A percentile compares a stretch with the other conserved stretches of the same genome.
phyloP scores from a whole-genome alignment of 2,888 invertebrate genomes.

The Plebejus argus region DNA sequence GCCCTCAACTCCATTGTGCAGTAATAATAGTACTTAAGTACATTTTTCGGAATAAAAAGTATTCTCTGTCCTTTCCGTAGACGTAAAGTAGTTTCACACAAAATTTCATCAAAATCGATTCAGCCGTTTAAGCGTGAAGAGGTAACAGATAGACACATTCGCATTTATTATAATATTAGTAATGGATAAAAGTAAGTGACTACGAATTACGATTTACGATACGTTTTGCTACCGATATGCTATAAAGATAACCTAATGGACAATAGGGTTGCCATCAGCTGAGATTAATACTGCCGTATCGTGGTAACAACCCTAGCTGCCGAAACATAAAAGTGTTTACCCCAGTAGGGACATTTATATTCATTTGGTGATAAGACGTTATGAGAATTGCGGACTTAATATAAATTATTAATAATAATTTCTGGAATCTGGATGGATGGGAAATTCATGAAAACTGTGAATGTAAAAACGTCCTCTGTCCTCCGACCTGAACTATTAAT shows the following conservation, averaged over 20 bases:
- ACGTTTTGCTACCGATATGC: not conserved
- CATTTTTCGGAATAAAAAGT: no score
- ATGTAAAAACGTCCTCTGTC: not conserved
- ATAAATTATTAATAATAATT: slow-evolving; percentile 9
- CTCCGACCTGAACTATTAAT: not conserved
- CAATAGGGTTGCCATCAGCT: not conserved
- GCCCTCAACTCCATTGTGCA: no score
- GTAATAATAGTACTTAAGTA: no score
- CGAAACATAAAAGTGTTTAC: slow-evolving; percentile 26
- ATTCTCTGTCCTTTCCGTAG: no score
- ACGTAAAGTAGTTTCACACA: no score
- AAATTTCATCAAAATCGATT: no score
- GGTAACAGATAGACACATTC: no score
- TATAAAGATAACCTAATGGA: not conserved
- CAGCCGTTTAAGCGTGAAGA: no score
- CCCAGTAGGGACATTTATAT: slow-evolving; percentile 22
- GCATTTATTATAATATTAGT: no score
- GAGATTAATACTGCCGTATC: not conserved
- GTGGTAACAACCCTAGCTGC: not conserved
- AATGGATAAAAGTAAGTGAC: no score
- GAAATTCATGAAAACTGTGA: not conserved
- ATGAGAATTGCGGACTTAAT: slow-evolving; percentile 20
- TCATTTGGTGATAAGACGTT: slow-evolving; percentile 23
- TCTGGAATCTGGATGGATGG: not conserved
- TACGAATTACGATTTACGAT: no score